Conservation (phyloP, 2,888 invertebrate genomes). For the Trachelus stipa region DNA sequence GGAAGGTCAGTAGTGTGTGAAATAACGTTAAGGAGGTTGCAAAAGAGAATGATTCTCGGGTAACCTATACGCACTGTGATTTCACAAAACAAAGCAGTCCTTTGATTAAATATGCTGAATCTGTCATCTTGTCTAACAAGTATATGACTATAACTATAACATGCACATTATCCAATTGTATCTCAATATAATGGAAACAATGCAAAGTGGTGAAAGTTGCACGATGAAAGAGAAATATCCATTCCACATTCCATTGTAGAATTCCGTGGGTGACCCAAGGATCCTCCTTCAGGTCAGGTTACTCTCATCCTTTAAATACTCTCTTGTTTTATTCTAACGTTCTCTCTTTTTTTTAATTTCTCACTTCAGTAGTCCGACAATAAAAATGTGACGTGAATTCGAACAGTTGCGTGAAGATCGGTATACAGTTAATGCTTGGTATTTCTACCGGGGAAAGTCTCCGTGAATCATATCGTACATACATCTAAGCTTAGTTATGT, state of each 20-base stretch:
- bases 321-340: neutral
- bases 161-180: neutral
- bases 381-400: neutral
- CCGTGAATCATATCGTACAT: neutral
- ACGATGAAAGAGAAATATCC: slow-evolving; percentile 6
- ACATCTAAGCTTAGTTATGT: neutral
- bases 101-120: neutral
- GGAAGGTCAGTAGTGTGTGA: neutral
- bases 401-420: neutral
- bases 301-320: neutral
- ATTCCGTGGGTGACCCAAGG: slow-evolving; percentile 2
- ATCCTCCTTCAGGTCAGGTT: neutral
- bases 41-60: neutral
- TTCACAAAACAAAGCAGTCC: neutral
- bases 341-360: neutral
- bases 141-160: neutral
- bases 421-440: neutral
- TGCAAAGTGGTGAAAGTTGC: slow-evolving; percentile 21
- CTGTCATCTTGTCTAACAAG: neutral
- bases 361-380: neutral
- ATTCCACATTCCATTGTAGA: neutral
- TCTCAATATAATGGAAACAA: slow-evolving; percentile 15
- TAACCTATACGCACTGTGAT: neutral
- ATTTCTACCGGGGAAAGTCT: neutral
- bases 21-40: neutral